A percentile compares a stretch with the other conserved stretches of the same genome.
These are phyloP conservation scores for Onychostruthus taczanowskii DNA, from an alignment of 2,113 vertebrate species.

Conservation along the genomic window DNA sequence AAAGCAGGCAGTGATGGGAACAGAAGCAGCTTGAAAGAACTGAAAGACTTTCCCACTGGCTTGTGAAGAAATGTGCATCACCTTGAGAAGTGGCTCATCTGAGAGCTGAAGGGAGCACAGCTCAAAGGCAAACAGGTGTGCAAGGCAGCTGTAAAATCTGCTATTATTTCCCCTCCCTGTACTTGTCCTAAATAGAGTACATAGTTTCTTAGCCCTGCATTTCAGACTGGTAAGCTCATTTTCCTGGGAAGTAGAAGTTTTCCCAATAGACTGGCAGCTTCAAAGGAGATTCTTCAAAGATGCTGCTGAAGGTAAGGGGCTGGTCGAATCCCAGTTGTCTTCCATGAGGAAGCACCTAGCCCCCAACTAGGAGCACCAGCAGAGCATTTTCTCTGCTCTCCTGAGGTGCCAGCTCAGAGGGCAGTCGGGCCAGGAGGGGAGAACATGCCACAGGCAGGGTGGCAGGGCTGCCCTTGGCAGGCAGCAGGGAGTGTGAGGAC, in stretches of 20 bases:
- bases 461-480: neutral
- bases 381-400: neutral
- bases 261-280: neutral
- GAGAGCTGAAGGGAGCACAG: neutral
- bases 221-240: neutral
- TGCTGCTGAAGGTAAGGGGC: neutral
- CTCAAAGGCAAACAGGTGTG: neutral
- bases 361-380: rapidly evolving
- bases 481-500: neutral
- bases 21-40: neutral
- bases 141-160: neutral
- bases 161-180: neutral
- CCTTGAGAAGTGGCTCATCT: neutral
- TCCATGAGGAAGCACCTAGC: neutral
- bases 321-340: neutral
- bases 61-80: neutral
- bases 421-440: rapidly evolving
- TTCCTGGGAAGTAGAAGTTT: neutral
- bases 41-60: neutral
- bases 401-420: neutral
- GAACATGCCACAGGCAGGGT: rapidly evolving
- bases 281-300: neutral
- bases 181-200: neutral
- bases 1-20: neutral
- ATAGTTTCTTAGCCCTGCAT: neutral